Evolutionary conservation across 2,888 invertebrate species (phyloP).

Genomic region (Conus canariensis): DNA sequence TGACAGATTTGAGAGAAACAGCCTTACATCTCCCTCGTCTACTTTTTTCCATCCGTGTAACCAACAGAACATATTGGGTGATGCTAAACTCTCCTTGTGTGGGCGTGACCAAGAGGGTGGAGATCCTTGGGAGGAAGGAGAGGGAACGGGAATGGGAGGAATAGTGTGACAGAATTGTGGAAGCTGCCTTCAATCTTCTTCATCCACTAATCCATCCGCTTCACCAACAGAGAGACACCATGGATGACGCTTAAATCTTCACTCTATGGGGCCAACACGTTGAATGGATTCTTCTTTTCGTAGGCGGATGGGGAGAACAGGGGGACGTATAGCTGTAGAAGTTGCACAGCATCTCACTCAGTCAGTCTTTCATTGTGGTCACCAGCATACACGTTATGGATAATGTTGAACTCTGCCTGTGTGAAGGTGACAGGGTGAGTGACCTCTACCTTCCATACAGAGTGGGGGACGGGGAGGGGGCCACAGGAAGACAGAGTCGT

Average conservation of each 20-base stretch:
- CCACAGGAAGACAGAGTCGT: conserved; percentile 69
- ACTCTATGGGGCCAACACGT: conserved; percentile 80
- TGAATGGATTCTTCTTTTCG: conserved; percentile 62
- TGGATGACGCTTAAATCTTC: conserved; percentile 80
- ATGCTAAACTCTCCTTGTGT: conserved; percentile 79
- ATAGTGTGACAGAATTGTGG: conserved; percentile 73
- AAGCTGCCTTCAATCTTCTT: conserved; percentile 80
- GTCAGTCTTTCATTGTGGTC: too few species aligned
- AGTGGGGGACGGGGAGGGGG: conserved; percentile 51
- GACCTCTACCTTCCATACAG: too few species aligned
- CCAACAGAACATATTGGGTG: conserved; percentile 79
- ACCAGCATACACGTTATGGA: too few species aligned
- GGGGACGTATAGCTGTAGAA: too few species aligned
- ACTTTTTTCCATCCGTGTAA: conserved; percentile 80
- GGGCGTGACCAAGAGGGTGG: conserved; percentile 75
- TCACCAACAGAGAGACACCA: conserved; percentile 78
- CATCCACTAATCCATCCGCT: conserved; percentile 80
- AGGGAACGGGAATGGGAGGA: conserved; percentile 77
- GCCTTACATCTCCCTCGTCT: conserved; percentile 59
- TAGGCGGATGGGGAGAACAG: conserved; percentile 51
- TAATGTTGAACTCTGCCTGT: too few species aligned
- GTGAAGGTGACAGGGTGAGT: too few species aligned
- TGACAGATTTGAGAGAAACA: conserved; percentile 75
- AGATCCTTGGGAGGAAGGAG: too few species aligned
- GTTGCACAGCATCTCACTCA: too few species aligned